Percentiles rank a stretch among this genome's conserved stretches.
phyloP scores from a whole-genome alignment of 2,888 invertebrate genomes.

The Heliconius aoede region DNA sequence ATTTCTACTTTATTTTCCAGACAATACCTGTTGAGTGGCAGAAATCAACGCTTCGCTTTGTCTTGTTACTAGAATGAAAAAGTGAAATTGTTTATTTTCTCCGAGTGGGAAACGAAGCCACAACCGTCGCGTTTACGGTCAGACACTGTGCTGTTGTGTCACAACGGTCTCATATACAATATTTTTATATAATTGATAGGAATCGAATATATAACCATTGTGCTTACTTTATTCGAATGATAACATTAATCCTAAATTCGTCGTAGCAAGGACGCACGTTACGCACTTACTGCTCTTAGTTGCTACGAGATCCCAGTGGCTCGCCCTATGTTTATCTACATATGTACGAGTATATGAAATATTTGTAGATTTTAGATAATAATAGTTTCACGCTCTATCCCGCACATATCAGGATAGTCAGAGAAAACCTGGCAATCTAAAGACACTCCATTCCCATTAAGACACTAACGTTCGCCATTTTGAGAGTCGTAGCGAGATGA shows the following conservation, averaged over 20 bases:
- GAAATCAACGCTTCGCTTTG: background rate
- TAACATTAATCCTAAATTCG: conserved; percentile 50
- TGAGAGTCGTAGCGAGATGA: too few relatives aligned
- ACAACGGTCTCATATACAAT: background rate
- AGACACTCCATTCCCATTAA: too few relatives aligned
- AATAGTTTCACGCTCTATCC: too few relatives aligned
- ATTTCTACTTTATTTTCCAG: too few relatives aligned
- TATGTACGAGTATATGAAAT: conserved; percentile 18
- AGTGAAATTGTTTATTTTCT: background rate
- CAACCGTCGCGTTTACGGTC: background rate
- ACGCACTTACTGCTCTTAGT: conserved; percentile 47
- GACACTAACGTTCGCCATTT: too few relatives aligned
- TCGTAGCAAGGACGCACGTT: conserved; percentile 50
- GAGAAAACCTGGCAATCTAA: too few relatives aligned
- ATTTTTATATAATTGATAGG: background rate
- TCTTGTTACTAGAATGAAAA: background rate
- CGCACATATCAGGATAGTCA: too few relatives aligned
- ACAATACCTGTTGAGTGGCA: too few relatives aligned
- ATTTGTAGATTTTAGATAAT: background rate
- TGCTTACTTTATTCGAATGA: too few relatives aligned
- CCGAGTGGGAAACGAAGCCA: background rate
- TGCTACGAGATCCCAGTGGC: conserved; percentile 43
- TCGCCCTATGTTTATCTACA: background rate
- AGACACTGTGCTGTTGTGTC: background rate
- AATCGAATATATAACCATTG: background rate